A percentile compares a stretch with the other conserved stretches of the same genome.
These are phyloP conservation scores for Cherax quadricarinatus DNA, from an alignment of 1,140 invertebrate genomes.

Conservation along the genomic window DNA sequence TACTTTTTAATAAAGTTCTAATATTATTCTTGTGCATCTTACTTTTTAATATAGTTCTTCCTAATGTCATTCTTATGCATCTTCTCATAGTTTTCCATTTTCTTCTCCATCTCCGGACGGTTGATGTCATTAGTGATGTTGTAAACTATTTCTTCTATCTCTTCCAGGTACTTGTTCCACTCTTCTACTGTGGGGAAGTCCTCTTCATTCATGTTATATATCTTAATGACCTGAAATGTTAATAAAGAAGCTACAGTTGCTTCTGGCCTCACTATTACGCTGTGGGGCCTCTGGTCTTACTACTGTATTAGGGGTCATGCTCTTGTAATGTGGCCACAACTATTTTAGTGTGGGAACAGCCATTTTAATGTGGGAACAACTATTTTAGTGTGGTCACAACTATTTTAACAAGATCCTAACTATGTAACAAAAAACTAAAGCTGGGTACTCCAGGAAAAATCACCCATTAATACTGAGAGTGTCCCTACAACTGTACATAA, in stretches of 20 bases:
- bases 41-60: constrained; percentile 66
- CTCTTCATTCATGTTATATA: constrained; percentile 69
- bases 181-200: constrained; percentile 56
- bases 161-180: constrained; percentile 66
- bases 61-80: constrained; percentile 65
- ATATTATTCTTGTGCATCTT: not conserved
- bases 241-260: not conserved
- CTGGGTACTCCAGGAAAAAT: too few species aligned
- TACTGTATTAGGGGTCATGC: too few species aligned
- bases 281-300: too few species aligned
- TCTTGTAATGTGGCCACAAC: too few species aligned
- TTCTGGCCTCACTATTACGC: not conserved
- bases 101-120: constrained; percentile 63
- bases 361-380: too few species aligned
- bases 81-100: constrained; percentile 65
- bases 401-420: too few species aligned
- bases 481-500: too few species aligned
- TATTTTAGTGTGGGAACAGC: too few species aligned
- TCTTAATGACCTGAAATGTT: constrained; percentile 54
- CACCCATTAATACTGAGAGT: too few species aligned
- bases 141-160: constrained; percentile 69
- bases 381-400: too few species aligned
- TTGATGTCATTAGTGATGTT: constrained; percentile 64
- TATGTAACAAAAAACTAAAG: too few species aligned
- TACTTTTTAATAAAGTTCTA: too few species aligned